Base-by-base conservation (phyloP, 2,888 invertebrate species). In the Dasypogon diadema region DNA sequence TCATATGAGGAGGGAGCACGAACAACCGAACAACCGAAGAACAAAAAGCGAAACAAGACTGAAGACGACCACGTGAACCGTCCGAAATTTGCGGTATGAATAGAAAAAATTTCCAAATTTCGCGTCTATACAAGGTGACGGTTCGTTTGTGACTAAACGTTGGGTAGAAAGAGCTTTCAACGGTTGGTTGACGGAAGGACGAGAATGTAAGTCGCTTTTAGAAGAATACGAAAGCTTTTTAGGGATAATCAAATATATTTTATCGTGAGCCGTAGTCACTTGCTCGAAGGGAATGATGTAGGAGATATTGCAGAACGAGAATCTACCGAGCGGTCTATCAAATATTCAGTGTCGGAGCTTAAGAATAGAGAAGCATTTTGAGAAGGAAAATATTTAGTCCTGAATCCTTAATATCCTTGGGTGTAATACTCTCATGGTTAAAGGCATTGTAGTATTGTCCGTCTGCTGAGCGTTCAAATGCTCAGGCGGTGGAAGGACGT, bases 111-210 rank as follows among this genome's bases (percentile, higher is more conserved):
- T 30, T 70, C 34, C 21, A 24, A 70, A 51, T 12, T 54, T 56
- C 26, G 70, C 70, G 70, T 70, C 70, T 70, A 54, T 70, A 70
- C 54, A 70, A 54, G 21, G 30, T 70, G 70, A 54, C 70, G 70
- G 70, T 70, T 54, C 70, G 54, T 70, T 54, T 54, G 34, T 51
- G 22, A 70, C 70, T 70, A 54, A 70, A 70, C 22, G 18, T 54
- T 51, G 30, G 22, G 37, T 51, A 70, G 54, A 16, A 54, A 68
- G 54, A 70, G 70, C 70, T 70, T 54, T 21, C 6, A 54, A 54
- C 21, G 12, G 30, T 30, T 16, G 54, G 30, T 14, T 21, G 24
- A 26, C 26, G 12, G 56, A 22, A 26, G 14, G 12, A 26, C 56
- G 26, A n/a, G 26, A 26, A 16, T 24, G 16, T 56, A 26, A 16